A percentile compares a stretch with the other conserved stretches of the same genome.
Evolutionary conservation across 2,888 invertebrate genomes (phyloP).

Genomic region (Cephus spinipes): DNA sequence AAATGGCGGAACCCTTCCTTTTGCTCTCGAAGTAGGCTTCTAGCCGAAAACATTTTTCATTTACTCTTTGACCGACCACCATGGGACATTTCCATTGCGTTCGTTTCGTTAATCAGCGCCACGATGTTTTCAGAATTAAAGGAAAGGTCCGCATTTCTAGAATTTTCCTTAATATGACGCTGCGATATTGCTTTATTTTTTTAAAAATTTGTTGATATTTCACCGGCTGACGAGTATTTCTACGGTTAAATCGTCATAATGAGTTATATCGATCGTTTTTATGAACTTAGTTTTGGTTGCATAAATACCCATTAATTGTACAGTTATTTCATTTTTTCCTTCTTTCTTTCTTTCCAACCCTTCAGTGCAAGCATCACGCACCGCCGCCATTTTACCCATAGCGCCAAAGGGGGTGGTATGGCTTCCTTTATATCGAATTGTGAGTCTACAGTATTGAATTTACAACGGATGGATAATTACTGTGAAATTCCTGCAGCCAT

Average conservation of each 20-base stretch:
- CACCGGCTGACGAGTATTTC: not conserved
- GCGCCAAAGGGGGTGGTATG: conserved; percentile 1
- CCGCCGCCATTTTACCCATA: conserved; percentile 4
- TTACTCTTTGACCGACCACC: not conserved
- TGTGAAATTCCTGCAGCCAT: not conserved
- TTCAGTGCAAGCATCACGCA: not conserved
- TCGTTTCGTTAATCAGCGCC: not conserved
- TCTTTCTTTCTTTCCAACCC: not conserved
- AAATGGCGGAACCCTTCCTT: conserved; percentile 33
- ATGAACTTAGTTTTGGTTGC: not conserved
- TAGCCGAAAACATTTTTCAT: not conserved
- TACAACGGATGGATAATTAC: not conserved
- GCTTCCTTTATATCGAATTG: not conserved
- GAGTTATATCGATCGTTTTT: not conserved
- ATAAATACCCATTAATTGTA: not conserved
- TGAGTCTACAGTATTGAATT: not conserved
- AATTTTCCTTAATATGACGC: not conserved
- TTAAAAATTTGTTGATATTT: not conserved
- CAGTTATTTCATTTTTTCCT: not conserved
- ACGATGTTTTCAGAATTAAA: not conserved
- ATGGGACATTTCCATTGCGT: not conserved
- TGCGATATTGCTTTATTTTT: not conserved
- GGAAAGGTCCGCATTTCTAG: not conserved
- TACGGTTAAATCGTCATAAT: not conserved
- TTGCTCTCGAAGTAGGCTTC: not conserved